These are phyloP conservation scores for Clinocottus analis DNA, from an alignment of 2,113 vertebrate genomes.

Conservation along the genomic window DNA sequence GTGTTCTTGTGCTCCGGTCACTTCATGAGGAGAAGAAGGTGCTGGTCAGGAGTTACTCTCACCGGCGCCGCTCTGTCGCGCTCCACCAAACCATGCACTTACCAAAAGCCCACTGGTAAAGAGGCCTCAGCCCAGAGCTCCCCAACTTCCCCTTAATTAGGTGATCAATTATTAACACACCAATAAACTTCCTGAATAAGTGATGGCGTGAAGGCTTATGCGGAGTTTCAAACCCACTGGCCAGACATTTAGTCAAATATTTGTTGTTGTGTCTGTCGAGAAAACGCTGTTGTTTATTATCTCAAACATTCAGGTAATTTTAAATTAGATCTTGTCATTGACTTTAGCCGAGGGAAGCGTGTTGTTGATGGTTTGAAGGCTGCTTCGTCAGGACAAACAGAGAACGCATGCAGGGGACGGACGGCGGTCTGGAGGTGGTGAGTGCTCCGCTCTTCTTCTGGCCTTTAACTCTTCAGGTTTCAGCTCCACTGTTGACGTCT, in stretches of 20 bases:
- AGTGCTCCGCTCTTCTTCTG: slow-evolving; percentile 33
- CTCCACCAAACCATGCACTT: slow-evolving; percentile 81
- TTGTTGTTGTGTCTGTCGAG: slow-evolving; percentile 67
- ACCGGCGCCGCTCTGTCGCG: slow-evolving; percentile 75
- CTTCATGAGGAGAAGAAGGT: slow-evolving; percentile 41
- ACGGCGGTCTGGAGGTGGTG: slow-evolving; percentile 34
- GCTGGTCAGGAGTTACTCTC: slow-evolving; percentile 71
- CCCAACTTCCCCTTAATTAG: slow-evolving; percentile 79
- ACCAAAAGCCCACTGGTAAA: slow-evolving; percentile 83
- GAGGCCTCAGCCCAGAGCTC: slow-evolving; percentile 72
- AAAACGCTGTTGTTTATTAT: slow-evolving; percentile 59
- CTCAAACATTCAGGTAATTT: slow-evolving; percentile 51
- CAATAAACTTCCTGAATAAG: slow-evolving; percentile 83
- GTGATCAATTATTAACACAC: slow-evolving; percentile 83
- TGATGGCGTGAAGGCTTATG: slow-evolving; percentile 78
- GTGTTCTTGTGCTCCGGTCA: too few species aligned
- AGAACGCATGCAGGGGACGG: background rate
- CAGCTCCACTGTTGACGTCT: accelerated
- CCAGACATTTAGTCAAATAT: slow-evolving; percentile 78
- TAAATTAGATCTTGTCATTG: slow-evolving; percentile 51
- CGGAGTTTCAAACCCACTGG: slow-evolving; percentile 70
- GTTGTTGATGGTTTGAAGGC: slow-evolving; percentile 37
- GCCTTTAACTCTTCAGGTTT: background rate
- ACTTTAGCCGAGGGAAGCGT: slow-evolving; percentile 32
- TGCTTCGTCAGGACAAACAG: slow-evolving; percentile 28